Percentiles rank a stretch among this genome's conserved stretches.
phyloP scores from a whole-genome alignment of 2,113 vertebrate species.

The Acanthochromis polyacanthus region DNA sequence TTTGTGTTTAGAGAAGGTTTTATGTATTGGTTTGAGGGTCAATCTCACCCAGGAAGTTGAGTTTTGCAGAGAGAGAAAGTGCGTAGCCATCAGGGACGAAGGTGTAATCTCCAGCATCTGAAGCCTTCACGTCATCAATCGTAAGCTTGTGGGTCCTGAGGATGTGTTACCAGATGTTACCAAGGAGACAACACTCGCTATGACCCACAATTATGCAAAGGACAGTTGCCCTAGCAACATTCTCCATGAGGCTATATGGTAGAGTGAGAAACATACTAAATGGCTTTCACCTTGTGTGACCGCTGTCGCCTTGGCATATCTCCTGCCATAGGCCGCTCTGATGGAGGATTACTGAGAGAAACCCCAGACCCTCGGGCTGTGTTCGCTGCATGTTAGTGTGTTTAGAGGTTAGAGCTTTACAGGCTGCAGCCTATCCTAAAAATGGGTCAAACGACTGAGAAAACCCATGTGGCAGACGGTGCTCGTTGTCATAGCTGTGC shows the following conservation, averaged over 20 bases:
- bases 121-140: constrained; percentile 88
- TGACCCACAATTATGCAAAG: constrained; percentile 62
- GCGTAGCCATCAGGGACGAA: constrained; percentile 92
- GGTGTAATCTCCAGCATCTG: constrained; percentile 91
- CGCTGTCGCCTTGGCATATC: constrained; percentile 48
- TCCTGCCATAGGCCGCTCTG: constrained; percentile 37
- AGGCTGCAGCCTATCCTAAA: constrained; percentile 55
- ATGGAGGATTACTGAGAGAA: constrained; percentile 66
- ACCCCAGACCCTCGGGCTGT: constrained; percentile 31
- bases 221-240: constrained; percentile 72
- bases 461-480: constrained; percentile 44
- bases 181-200: constrained; percentile 54
- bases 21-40: not conserved
- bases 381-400: not conserved
- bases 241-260: constrained; percentile 32
- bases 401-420: constrained; percentile 45
- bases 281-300: constrained; percentile 71
- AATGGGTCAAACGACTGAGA: constrained; percentile 63
- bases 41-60: constrained; percentile 91
- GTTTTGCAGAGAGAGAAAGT: constrained; percentile 90
- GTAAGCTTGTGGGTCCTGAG: constrained; percentile 90
- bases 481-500: constrained; percentile 17
- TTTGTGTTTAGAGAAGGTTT: not conserved
- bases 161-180: constrained; percentile 65
- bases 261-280: constrained; percentile 55